Evolutionary conservation across 2,797 vertebrate genomes (phyloP), one percentile per base, ranked within the genome.

Genomic region (Neosilurus mollespiculum): DNA sequence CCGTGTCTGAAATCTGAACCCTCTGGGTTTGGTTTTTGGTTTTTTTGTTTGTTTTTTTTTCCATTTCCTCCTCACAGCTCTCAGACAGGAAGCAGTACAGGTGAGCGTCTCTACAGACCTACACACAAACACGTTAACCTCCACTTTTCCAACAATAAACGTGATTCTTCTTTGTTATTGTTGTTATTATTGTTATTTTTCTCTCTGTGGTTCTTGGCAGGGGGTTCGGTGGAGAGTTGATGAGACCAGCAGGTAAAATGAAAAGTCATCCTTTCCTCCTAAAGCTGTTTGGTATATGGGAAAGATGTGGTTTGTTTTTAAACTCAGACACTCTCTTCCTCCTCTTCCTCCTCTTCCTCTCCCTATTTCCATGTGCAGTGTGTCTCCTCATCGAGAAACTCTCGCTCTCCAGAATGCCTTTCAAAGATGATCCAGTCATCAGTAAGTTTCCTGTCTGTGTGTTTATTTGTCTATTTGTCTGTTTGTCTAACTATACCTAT

Each of bases 171-270:
- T 20, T 67, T 37, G 18, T n/a, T 3, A 10, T 11, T 22, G 10
- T 22, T 43, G 9, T 43, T 43, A 22, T 22, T 49, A 7, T 24
- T 15, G 7, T 76, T 59, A 8, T 22, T 14, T 9, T 37, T 43
- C 18, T 61, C 11, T 61, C 6, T 0, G 20, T 77, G 34, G 85
- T 80, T 86, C 37, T 83, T 88, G 88, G 0, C 81, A 99, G 98
- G 93, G 98, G 98, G 26, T 95, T 97, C 20, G 97, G 96, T 84
- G 98, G 98, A 90, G 96, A 96, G 9, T 93, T 97, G 67, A 98
- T 99, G 97, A 96, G 95, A 89, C 96, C 95, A 59, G 97, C 98
- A 89, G 95, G 98, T 99, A 90, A 90, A 69, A 54, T 62, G 15
- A 43, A 15, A 56, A 58, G 20, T 59, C 34, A 18, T 53, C 12